A percentile compares a stretch with the other conserved stretches of the same genome.
Conservation (phyloP, 2,113 vertebrate species). For the Pan paniscus region DNA sequence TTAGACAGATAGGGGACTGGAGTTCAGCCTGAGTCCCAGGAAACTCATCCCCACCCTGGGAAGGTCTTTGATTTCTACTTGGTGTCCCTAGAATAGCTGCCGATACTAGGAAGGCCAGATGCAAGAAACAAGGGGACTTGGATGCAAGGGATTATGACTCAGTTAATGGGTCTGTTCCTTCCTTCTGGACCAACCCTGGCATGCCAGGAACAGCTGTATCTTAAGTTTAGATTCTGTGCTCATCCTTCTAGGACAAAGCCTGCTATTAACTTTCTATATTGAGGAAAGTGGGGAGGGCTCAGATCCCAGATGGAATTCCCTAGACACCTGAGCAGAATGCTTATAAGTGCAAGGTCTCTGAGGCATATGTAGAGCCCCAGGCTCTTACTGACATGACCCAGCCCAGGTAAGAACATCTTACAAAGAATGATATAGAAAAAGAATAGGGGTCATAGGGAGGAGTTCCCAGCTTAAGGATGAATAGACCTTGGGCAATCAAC, state of each 20-base stretch:
- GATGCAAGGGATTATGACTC: background rate
- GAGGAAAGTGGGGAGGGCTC: background rate
- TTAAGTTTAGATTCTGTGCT: background rate
- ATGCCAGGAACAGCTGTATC: background rate
- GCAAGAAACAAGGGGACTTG: background rate
- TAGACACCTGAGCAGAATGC: background rate
- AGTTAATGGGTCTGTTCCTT: background rate
- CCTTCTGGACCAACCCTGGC: background rate
- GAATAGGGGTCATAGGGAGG: background rate
- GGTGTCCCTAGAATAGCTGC: background rate
- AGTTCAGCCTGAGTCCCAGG: background rate
- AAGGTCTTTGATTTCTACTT: background rate
- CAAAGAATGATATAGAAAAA: background rate
- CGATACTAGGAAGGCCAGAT: background rate
- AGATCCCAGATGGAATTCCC: conserved; percentile 2
- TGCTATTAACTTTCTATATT: background rate
- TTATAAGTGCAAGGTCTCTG: conserved; percentile 31
- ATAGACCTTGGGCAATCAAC: background rate
- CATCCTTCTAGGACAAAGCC: background rate
- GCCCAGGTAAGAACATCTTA: background rate
- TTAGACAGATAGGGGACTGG: background rate
- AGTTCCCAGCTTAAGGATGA: background rate
- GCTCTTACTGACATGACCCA: background rate
- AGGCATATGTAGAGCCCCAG: background rate
- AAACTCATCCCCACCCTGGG: background rate